Evolutionary conservation across 2,797 vertebrate genomes (phyloP).

Genomic region (Sebastes steindachneri): DNA sequence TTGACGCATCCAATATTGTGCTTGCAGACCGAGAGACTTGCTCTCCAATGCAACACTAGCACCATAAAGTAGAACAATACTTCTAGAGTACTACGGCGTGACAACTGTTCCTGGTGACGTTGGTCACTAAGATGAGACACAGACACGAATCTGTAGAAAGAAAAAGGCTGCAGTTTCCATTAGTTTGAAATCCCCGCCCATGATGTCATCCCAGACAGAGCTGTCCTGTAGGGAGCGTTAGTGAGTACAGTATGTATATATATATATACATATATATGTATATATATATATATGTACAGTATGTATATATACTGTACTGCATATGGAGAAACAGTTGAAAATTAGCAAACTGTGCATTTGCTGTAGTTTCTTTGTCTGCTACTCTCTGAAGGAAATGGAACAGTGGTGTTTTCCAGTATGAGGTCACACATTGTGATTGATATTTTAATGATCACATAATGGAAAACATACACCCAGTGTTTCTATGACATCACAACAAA

Average conservation of each 20-base stretch:
- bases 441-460: conserved; percentile 55
- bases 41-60: neutral
- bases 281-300: neutral
- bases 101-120: conserved; percentile 8
- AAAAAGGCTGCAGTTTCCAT: conserved; percentile 27
- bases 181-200: conserved; percentile 21
- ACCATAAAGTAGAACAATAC: neutral
- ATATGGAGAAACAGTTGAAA: neutral
- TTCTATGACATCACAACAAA: conserved; percentile 69
- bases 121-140: neutral
- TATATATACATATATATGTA: too few relatives aligned
- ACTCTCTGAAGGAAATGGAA: conserved; percentile 16
- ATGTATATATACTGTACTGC: neutral
- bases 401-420: conserved; percentile 27
- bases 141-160: conserved; percentile 9
- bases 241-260: neutral
- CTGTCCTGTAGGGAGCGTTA: neutral
- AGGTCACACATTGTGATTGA: conserved; percentile 31
- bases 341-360: neutral
- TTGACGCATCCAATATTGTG: neutral
- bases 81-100: neutral
- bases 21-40: neutral
- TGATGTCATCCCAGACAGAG: conserved; percentile 11
- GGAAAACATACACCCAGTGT: conserved; percentile 44
- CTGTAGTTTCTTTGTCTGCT: neutral